Evolutionary conservation across 2,797 vertebrate genomes (phyloP).

Genomic region (Lerista edwardsae): DNA sequence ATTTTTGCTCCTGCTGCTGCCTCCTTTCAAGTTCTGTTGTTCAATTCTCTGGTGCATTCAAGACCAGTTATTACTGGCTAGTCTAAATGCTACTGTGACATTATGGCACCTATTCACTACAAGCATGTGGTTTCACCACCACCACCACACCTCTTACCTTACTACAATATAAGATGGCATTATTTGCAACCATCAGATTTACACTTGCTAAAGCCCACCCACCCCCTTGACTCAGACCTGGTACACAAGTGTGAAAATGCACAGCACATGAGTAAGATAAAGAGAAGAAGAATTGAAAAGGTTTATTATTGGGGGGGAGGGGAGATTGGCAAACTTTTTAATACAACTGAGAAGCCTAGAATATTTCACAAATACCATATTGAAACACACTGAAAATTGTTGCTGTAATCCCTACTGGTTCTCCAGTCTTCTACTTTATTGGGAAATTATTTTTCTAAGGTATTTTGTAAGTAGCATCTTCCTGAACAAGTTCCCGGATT

Average conservation of each 20-base stretch:
- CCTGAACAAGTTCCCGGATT: too few relatives aligned
- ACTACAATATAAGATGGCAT: not conserved
- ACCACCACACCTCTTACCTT: not conserved
- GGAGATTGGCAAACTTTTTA: slow-evolving; percentile 18
- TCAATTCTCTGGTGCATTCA: too few relatives aligned
- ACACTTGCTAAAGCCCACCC: too few relatives aligned
- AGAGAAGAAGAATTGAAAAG: slow-evolving; percentile 23
- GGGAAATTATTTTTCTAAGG: too few relatives aligned
- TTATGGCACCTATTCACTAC: not conserved
- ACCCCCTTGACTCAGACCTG: not conserved
- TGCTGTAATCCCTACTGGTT: too few relatives aligned
- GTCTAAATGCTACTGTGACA: not conserved
- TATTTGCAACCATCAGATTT: not conserved
- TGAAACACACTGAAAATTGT: too few relatives aligned
- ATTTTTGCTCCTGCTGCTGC: too few relatives aligned
- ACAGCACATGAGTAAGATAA: not conserved
- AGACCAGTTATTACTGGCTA: not conserved
- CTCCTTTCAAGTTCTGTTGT: too few relatives aligned
- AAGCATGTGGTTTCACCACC: not conserved
- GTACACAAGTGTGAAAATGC: not conserved
- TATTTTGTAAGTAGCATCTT: too few relatives aligned
- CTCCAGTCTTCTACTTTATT: too few relatives aligned
- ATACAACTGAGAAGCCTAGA: not conserved
- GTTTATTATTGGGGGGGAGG: not conserved
- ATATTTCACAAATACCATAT: too few relatives aligned